These are phyloP conservation scores for Ischnura elegans DNA, from an alignment of 2,888 invertebrate species.

Conservation along the genomic window DNA sequence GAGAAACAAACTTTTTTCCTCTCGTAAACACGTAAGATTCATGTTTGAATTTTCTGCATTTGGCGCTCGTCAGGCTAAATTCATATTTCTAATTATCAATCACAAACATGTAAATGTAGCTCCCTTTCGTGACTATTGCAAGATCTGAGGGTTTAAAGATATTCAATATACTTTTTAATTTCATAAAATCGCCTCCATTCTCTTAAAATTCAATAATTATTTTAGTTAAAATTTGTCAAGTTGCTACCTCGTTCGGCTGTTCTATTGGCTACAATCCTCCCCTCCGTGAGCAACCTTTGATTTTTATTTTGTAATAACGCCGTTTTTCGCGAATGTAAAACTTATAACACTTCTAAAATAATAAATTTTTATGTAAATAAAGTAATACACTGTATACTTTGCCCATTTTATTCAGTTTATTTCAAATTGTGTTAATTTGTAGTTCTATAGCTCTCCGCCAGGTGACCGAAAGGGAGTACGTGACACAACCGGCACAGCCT, in stretches of 20 bases:
- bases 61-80: background rate
- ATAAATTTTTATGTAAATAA: background rate
- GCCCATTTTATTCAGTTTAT: background rate
- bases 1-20: too few species aligned
- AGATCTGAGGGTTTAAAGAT: background rate
- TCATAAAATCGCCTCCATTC: background rate
- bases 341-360: background rate
- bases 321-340: background rate
- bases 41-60: background rate
- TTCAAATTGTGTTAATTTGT: background rate
- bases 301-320: background rate
- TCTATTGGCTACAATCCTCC: background rate
- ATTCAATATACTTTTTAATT: background rate
- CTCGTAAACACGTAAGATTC: background rate
- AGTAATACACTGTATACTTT: background rate
- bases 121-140: background rate
- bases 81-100: background rate
- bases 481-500: conserved; percentile 67
- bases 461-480: conserved; percentile 39
- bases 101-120: background rate
- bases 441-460: background rate
- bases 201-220: background rate
- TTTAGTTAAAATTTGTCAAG: background rate
- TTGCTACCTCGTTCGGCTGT: background rate
- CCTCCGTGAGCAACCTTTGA: background rate